A percentile compares a stretch with the other conserved stretches of the same genome.
phyloP scores from a whole-genome alignment of 2,797 vertebrate species.

The Denticeps clupeoides region DNA sequence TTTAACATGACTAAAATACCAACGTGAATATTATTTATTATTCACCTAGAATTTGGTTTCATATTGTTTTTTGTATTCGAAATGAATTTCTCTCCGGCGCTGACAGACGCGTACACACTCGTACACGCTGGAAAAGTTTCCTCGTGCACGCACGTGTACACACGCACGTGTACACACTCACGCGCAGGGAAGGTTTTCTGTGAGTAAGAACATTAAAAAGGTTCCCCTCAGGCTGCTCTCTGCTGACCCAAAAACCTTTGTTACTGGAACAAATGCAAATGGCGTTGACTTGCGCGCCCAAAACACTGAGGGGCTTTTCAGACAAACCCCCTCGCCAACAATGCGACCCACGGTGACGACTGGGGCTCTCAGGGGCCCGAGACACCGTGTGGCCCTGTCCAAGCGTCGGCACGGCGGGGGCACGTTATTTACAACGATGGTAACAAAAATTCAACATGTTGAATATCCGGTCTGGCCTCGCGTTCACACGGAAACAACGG shows the following conservation, averaged over 20 bases:
- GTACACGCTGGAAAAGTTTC: no score
- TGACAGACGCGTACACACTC: no score
- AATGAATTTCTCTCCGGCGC: no score
- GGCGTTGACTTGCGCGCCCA: slow-evolving; percentile 83
- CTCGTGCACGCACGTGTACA: background rate
- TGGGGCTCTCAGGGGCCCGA: slow-evolving; percentile 33
- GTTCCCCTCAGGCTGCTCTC: slow-evolving; percentile 75
- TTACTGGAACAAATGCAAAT: slow-evolving; percentile 97
- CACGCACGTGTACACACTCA: slow-evolving; percentile 11
- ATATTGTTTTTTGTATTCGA: no score
- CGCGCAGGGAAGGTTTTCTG: background rate
- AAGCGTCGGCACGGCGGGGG: background rate
- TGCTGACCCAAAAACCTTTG: slow-evolving; percentile 93
- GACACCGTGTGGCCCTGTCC: slow-evolving; percentile 49
- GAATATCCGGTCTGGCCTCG: no score
- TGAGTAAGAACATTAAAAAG: background rate
- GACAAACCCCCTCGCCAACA: slow-evolving; percentile 76
- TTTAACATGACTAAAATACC: no score
- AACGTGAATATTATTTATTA: no score
- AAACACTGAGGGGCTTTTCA: slow-evolving; percentile 83
- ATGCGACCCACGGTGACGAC: slow-evolving; percentile 68
- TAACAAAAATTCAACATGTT: no score
- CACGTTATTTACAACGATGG: no score
- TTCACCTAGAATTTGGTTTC: no score
- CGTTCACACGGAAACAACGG: no score